These are phyloP conservation scores for Yponomeuta malinellus DNA, from an alignment of 2,888 invertebrate species.

Conservation along the genomic window DNA sequence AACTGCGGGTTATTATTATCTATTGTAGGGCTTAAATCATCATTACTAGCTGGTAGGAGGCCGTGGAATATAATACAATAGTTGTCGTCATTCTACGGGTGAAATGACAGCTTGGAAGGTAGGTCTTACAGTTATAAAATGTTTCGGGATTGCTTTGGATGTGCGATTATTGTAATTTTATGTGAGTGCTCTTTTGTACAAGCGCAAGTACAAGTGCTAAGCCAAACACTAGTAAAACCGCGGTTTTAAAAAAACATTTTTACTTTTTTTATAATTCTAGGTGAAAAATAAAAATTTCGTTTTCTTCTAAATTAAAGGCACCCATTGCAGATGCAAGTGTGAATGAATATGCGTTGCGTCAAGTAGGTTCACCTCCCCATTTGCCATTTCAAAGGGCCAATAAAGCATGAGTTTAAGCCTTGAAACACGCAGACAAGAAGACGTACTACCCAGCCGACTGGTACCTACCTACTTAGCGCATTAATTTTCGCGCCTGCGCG, in stretches of 20 bases:
- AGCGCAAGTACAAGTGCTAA: no score
- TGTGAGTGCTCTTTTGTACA: background rate
- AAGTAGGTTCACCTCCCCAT: background rate
- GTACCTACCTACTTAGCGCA: constrained; percentile 5
- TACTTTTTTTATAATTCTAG: no score
- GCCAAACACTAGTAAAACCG: no score
- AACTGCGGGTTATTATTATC: constrained; percentile 16
- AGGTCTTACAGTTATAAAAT: background rate
- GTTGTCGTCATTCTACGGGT: background rate
- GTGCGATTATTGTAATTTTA: background rate
- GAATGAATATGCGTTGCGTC: no score
- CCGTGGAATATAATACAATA: background rate
- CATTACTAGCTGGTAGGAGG: constrained; percentile 8
- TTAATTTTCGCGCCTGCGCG: constrained; percentile 12
- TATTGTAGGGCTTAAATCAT: constrained; percentile 15
- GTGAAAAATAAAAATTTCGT: no score
- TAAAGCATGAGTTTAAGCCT: constrained; percentile 10
- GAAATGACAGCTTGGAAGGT: background rate
- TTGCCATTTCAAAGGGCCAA: constrained; percentile 8
- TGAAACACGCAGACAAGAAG: constrained; percentile 9
- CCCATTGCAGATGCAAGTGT: no score
- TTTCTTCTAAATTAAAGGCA: no score
- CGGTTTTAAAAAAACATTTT: no score
- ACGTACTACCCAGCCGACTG: constrained; percentile 1
- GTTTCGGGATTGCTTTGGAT: background rate